Evolutionary conservation across 53 echinoderm and acorn worm species (phyloP).

Genomic region (Apostichopus leukothele): DNA sequence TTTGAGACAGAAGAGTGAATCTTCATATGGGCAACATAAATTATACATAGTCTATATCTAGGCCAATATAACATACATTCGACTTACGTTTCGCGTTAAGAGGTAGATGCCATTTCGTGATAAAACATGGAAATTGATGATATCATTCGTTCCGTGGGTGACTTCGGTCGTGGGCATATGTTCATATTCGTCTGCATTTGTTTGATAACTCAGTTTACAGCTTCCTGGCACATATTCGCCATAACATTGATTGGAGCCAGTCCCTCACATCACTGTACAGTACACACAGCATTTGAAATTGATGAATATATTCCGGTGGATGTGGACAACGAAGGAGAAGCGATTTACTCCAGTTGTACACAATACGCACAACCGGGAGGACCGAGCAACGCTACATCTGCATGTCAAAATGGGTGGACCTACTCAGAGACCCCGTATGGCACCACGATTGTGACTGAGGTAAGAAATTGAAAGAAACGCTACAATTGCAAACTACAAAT

Average conservation of each 20-base stretch:
- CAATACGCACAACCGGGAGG: not conserved
- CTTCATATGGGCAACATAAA: no score
- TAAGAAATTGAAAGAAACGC: not conserved
- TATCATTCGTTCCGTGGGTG: not conserved
- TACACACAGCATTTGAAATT: not conserved
- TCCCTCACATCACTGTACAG: constrained; percentile 1
- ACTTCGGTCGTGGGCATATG: constrained; percentile 12
- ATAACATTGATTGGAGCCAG: constrained; percentile 22
- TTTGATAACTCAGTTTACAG: not conserved
- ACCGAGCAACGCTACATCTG: not conserved
- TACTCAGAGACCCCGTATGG: constrained; percentile 8
- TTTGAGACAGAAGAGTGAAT: no score
- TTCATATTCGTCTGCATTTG: not conserved
- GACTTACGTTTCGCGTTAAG: no score
- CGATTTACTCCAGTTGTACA: not conserved
- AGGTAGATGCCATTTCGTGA: not conserved
- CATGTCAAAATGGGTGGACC: constrained; percentile 7
- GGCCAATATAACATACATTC: no score
- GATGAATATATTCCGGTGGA: not conserved
- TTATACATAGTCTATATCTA: no score
- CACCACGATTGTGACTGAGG: constrained; percentile 29
- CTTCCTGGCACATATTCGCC: constrained; percentile 6
- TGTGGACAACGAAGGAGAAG: not conserved
- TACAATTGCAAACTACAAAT: no score
- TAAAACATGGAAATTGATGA: constrained; percentile 26